These are phyloP conservation scores for Anniella stebbinsi DNA, from an alignment of 2,797 vertebrate genomes.

Conservation along the genomic window DNA sequence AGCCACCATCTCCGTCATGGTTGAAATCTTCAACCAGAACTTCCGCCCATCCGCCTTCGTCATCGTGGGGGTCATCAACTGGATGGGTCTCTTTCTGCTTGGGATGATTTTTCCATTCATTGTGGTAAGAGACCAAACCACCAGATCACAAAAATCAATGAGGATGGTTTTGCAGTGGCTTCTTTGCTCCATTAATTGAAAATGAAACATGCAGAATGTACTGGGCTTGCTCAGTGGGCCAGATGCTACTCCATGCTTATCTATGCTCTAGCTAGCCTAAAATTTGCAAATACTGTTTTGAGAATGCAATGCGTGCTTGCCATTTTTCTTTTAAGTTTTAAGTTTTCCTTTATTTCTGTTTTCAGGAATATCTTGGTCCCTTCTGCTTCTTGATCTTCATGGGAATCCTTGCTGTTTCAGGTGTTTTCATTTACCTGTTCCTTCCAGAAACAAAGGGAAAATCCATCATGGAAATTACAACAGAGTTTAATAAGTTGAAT, in stretches of 20 bases:
- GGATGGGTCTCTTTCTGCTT: conserved; percentile 88
- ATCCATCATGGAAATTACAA: conserved; percentile 77
- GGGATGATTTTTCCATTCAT: conserved; percentile 91
- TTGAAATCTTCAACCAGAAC: conserved; percentile 93
- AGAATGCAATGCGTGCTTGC: background rate
- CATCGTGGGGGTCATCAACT: conserved; percentile 90
- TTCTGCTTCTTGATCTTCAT: conserved; percentile 82
- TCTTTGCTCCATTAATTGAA: too few species aligned
- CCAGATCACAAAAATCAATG: background rate
- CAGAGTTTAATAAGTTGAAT: conserved; percentile 75
- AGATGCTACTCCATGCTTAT: background rate
- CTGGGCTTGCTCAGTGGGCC: background rate
- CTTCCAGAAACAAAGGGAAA: conserved; percentile 79
- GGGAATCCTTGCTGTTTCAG: conserved; percentile 65
- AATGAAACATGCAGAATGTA: too few species aligned
- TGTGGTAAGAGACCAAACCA: conserved; percentile 80
- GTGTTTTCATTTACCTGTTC: conserved; percentile 68
- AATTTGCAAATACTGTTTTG: background rate
- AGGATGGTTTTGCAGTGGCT: too few species aligned
- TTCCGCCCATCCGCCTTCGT: conserved; percentile 91
- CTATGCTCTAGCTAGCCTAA: background rate
- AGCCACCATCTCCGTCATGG: conserved; percentile 88
- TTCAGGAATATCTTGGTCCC: conserved; percentile 82
- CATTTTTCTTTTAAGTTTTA: background rate
- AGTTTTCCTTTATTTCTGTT: conserved; percentile 38